Evolutionary conservation across 2,797 vertebrate genomes (phyloP), one percentile per base, ranked within the genome.

Genomic region (Luscinia megarhynchos): DNA sequence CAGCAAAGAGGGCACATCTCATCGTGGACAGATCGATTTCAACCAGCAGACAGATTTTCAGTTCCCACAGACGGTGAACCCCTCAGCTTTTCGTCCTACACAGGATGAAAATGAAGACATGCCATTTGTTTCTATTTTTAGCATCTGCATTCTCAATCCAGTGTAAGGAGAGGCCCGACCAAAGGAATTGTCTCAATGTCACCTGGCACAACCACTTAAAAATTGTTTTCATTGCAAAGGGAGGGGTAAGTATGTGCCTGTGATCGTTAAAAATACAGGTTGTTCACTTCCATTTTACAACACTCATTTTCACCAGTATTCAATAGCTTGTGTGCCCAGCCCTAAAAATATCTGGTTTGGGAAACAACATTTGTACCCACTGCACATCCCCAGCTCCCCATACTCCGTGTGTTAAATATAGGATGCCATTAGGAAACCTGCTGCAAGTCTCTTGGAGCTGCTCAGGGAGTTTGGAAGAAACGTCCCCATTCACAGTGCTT

Each of bases 101-200:
- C 32, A 7, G 58, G 58, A 36, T 41, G 79, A 90, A 89, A 94
- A 81, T 9, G 21, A 70, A 36, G 66, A 38, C 43, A 17, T 53
- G 55, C 18, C n/a, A 3, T n/a, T 93, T 69, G 41, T 40, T 90
- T 51, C 87, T 82, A 53, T 55, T 72, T 94, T 91, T 77, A 75
- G 76, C 79, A 61, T 58, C 27, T 24, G 58, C 43, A 4, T 58
- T 84, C 73, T 90, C 67, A 43, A 34, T 16, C 50, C 78, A 80
- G 23, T 27, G 50, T 58, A 83, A 89, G 91, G 66, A 92, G 85
- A 87, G 36, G 82, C 84, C 77, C 70, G 22, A 78, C 48, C 77
- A 46, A 91, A 97, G 80, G 50, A 93, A 88, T 90, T 93, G 78
- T 70, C 90, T 85, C 90, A 92, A 6, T 83, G 87, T 96, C 87